Evolutionary conservation across 1,140 invertebrate genomes (phyloP).

Genomic region (Schlechtendalia chinensis): DNA sequence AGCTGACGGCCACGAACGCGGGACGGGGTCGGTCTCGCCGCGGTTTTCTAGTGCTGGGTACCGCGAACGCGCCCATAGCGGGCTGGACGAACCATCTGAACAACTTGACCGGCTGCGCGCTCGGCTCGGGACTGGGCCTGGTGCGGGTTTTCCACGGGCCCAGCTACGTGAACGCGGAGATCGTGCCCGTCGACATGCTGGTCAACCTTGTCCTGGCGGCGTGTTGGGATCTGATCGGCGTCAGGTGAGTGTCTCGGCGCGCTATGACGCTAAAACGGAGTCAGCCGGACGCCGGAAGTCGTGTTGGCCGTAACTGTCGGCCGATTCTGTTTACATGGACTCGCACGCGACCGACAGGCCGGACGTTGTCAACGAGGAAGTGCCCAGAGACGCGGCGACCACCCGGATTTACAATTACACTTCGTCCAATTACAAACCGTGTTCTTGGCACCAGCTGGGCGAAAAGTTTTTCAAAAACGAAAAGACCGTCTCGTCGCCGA

Average conservation of each 20-base stretch:
- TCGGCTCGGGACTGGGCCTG: constrained; percentile 65
- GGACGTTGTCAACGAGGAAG: constrained; percentile 28
- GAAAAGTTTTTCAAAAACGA: constrained; percentile 37
- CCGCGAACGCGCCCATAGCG: constrained; percentile 56
- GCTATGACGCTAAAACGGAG: too few species aligned
- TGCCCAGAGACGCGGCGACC: constrained; percentile 54
- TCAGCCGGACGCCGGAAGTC: too few species aligned
- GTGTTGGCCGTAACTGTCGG: too few species aligned
- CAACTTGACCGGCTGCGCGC: constrained; percentile 66
- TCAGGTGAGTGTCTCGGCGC: constrained; percentile 36
- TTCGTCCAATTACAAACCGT: constrained; percentile 65
- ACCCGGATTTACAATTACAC: constrained; percentile 70
- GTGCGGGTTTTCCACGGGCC: constrained; percentile 64
- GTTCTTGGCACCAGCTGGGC: constrained; percentile 66
- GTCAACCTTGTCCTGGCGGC: constrained; percentile 73
- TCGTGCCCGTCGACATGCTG: constrained; percentile 76
- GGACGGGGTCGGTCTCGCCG: too few species aligned
- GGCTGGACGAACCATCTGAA: constrained; percentile 80
- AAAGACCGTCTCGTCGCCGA: constrained; percentile 17
- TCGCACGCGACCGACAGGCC: too few species aligned
- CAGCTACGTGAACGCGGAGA: constrained; percentile 63
- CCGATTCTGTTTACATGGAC: too few species aligned
- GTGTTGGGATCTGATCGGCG: constrained; percentile 64
- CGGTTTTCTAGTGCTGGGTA: constrained; percentile 55
- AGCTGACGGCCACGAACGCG: too few species aligned